phyloP scores from a whole-genome alignment of 2,113 vertebrate genomes.

The Arenaria interpres region DNA sequence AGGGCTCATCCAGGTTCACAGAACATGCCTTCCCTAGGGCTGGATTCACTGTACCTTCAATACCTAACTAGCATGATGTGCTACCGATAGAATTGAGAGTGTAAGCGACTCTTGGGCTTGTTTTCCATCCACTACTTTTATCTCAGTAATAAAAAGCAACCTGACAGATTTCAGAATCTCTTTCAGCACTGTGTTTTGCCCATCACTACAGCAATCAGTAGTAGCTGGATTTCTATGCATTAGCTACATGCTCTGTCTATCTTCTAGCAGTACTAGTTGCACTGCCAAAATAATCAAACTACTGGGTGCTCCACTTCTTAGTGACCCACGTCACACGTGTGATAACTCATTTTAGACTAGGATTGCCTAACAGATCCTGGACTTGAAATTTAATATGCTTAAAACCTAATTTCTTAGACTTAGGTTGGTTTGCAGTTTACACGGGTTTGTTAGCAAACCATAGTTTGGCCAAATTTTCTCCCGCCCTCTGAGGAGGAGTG shows the following conservation, averaged over 20 bases:
- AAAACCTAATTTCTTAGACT: not conserved
- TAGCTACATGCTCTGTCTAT: not conserved
- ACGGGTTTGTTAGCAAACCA: not conserved
- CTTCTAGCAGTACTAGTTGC: not conserved
- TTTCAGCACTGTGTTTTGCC: not conserved
- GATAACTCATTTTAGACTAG: not conserved
- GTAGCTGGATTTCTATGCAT: not conserved
- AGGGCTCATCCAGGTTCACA: not conserved
- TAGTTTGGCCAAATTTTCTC: not conserved
- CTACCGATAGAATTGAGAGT: not conserved
- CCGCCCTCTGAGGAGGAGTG: not conserved
- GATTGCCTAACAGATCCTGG: not conserved
- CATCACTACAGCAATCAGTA: not conserved
- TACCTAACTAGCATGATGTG: fast-evolving
- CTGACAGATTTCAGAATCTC: not conserved
- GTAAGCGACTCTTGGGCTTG: fast-evolving
- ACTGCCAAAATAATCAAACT: not conserved
- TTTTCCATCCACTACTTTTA: not conserved
- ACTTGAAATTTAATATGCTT: not conserved
- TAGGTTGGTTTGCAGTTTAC: not conserved
- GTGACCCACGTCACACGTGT: fast-evolving
- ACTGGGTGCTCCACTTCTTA: not conserved
- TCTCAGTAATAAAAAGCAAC: not conserved
- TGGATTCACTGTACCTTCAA: not conserved
- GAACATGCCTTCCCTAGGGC: not conserved